Evolutionary conservation across 1,140 invertebrate species (phyloP).

Genomic region (Grapholita molesta): DNA sequence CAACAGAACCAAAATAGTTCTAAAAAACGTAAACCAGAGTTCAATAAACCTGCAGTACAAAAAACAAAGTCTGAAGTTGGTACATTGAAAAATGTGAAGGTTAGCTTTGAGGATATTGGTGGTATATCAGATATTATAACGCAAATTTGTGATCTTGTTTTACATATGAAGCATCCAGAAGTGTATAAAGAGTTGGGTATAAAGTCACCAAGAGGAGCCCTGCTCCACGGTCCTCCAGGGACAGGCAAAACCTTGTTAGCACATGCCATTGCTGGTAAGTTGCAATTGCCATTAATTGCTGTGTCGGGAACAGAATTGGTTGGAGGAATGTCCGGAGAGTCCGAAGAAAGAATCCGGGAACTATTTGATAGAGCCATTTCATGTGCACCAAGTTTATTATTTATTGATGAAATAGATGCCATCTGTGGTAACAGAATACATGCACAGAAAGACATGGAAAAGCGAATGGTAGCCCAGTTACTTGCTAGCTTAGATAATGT

Average conservation of each 20-base stretch:
- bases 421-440: conserved; percentile 92
- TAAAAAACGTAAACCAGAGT: conserved; percentile 57
- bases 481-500: conserved; percentile 92
- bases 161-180: conserved; percentile 92
- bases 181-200: conserved; percentile 89
- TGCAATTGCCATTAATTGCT: conserved; percentile 87
- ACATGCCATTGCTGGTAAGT: conserved; percentile 91
- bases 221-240: conserved; percentile 95
- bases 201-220: conserved; percentile 89
- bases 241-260: conserved; percentile 96
- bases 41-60: conserved; percentile 42
- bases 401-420: conserved; percentile 96
- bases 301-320: conserved; percentile 95
- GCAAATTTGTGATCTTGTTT: conserved; percentile 88
- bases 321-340: conserved; percentile 97
- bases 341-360: conserved; percentile 94
- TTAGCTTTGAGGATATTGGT: conserved; percentile 87
- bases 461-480: conserved; percentile 95
- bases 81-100: conserved; percentile 62
- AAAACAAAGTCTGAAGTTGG: conserved; percentile 63
- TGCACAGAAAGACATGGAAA: conserved; percentile 96
- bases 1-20: conserved; percentile 40
- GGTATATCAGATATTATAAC: conserved; percentile 85
- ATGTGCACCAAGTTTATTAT: conserved; percentile 90
- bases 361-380: conserved; percentile 91